Percentiles rank a stretch among this genome's conserved stretches.
Conservation (phyloP, 2,113 vertebrate species). For the Lipotes vexillifer region DNA sequence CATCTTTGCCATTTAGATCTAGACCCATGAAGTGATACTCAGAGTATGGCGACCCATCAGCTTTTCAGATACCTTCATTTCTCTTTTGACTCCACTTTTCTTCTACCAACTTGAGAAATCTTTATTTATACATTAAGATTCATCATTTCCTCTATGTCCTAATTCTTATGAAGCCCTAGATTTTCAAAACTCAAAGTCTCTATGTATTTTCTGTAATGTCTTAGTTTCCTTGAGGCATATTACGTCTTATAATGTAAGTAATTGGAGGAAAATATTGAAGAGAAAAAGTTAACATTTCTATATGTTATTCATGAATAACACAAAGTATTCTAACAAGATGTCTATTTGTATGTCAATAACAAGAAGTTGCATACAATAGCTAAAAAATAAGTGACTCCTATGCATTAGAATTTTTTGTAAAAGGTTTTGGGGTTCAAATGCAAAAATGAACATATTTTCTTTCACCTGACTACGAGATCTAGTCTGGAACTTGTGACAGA, state of each 20-base stretch:
- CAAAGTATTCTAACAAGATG: neutral
- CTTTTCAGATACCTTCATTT: neutral
- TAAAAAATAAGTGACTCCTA: neutral
- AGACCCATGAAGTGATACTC: neutral
- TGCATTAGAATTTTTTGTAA: neutral
- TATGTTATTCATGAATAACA: neutral
- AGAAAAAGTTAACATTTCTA: neutral
- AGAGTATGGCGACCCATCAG: rapidly evolving
- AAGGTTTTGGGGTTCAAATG: neutral
- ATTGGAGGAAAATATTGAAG: neutral
- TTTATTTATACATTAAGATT: neutral
- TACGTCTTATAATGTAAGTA: neutral
- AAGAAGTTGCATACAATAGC: neutral
- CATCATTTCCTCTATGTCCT: neutral
- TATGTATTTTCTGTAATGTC: neutral
- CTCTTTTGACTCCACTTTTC: neutral
- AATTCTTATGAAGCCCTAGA: neutral
- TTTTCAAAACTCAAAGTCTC: neutral
- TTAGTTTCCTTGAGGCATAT: neutral
- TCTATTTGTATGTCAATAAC: neutral
- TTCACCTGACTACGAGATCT: neutral
- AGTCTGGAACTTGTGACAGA: neutral
- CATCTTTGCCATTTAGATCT: neutral
- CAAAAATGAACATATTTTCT: neutral
- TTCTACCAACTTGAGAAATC: neutral